Evolutionary conservation across 2,797 vertebrate genomes (phyloP), one percentile per base, ranked within the genome.

Genomic region (Huso huso): DNA sequence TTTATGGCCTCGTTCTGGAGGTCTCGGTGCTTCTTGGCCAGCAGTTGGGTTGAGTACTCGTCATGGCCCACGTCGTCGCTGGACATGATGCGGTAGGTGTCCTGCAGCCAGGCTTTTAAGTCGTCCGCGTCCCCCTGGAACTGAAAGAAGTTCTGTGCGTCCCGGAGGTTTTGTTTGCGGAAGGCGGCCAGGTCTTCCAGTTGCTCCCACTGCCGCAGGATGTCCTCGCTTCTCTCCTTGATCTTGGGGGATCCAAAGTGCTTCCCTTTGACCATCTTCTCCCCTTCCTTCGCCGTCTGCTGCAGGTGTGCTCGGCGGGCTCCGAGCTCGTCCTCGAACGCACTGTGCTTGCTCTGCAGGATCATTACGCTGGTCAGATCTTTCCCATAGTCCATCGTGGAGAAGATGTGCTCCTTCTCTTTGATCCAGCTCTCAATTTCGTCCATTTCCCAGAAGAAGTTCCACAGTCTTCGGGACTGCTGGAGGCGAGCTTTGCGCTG

Each of bases 351-450:
- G 78, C 92, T 93, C 78, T 93, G 95, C 9, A 99, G 84, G 66
- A 95, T 84, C 74, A 93, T 82, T 67, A 97, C 93, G 0, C 93
- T 91, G 0, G 93, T 95, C 74, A 99, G 86, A 81, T 99, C 97
- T 80, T 94, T 98, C 68, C 97, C 95, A 0, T 94, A 94, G 74
- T 97, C 96, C 78, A 97, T 74, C 7, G 94, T 89, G 51, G 93
- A 96, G 80, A 96, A 95, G 66, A 99, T 92, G 65, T 98, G 91
- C 74, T 99, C 95, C 79, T 95, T 96, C 78, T 99, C 97, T 72
- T 90, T 90, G 71, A 99, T 94, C 97, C 97, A 99, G 78, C 91
- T 90, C 78, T 98, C 95, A 0, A 94, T 84, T 78, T 99, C 96
- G 0, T 91, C 88, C 82, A 89, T 89, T 84, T 99, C 96, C 93